phyloP scores from a whole-genome alignment of 64 coral and sea anemone species.

The Exaiptasia diaphana region DNA sequence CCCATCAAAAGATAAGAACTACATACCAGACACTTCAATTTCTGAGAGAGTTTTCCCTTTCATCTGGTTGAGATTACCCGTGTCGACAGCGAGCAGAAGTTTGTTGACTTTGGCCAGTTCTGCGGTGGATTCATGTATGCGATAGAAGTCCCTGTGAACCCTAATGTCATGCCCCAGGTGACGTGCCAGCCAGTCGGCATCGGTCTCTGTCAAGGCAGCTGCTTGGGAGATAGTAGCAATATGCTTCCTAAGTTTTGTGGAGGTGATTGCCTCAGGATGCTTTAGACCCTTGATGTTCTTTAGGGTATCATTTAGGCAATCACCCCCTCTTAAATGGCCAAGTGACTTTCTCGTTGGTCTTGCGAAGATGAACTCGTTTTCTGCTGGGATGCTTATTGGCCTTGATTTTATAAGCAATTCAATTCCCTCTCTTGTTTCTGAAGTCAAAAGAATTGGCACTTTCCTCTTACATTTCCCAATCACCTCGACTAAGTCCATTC shows the following conservation, averaged over 20 bases:
- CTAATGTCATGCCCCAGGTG: slow-evolving; percentile 41
- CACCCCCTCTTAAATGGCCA: slow-evolving; percentile 16
- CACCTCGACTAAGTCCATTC: slow-evolving; percentile 10
- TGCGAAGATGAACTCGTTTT: slow-evolving; percentile 14
- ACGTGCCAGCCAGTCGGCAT: slow-evolving; percentile 39
- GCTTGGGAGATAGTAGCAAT: slow-evolving; percentile 29
- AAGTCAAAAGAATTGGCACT: slow-evolving; percentile 3
- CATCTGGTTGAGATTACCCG: background rate
- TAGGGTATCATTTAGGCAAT: slow-evolving; percentile 6
- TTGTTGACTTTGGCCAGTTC: slow-evolving; percentile 48
- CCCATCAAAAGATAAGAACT: too few relatives aligned
- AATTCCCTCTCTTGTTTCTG: background rate
- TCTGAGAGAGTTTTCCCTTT: background rate
- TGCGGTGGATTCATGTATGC: slow-evolving; percentile 12
- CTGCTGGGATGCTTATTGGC: background rate
- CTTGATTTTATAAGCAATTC: background rate
- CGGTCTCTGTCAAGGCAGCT: background rate
- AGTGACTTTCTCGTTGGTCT: slow-evolving; percentile 9
- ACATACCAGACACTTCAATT: background rate
- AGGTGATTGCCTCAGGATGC: slow-evolving; percentile 13
- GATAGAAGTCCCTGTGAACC: slow-evolving; percentile 36
- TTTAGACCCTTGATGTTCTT: background rate
- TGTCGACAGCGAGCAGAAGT: background rate
- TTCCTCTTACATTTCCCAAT: background rate
- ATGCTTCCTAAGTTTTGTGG: slow-evolving; percentile 52